Percentiles rank a stretch among this genome's conserved stretches.
Conservation (phyloP, 2,797 vertebrate genomes). For the Hydrolagus colliei region DNA sequence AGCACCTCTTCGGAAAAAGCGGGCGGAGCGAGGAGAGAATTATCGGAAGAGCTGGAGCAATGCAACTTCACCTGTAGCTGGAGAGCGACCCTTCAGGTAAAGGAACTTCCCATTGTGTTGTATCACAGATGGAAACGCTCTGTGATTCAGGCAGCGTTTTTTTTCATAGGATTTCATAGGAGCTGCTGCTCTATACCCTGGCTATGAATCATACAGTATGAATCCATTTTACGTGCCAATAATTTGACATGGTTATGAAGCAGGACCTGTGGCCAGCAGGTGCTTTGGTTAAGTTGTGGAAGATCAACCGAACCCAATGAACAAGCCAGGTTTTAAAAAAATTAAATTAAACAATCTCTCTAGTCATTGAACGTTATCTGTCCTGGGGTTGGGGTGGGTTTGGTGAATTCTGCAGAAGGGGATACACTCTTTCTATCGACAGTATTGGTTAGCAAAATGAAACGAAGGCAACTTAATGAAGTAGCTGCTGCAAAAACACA, state of each 20-base stretch:
- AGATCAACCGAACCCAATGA: not conserved
- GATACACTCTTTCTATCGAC: not conserved
- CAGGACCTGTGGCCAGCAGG: not conserved
- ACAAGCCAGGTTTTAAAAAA: no score
- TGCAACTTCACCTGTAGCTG: slow-evolving; percentile 76
- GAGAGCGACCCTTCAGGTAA: slow-evolving; percentile 86
- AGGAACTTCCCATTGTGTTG: slow-evolving; percentile 30
- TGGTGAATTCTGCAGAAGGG: not conserved
- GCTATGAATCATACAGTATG: not conserved
- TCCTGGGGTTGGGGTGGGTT: no score
- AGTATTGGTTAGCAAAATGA: not conserved
- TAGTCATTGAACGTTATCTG: no score
- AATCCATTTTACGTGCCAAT: not conserved
- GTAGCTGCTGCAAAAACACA: not conserved
- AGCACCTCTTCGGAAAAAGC: slow-evolving; percentile 71
- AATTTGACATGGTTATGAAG: not conserved
- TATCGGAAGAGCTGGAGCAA: slow-evolving; percentile 88
- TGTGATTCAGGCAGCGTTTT: not conserved
- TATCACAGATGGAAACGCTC: not conserved
- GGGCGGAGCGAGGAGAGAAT: slow-evolving; percentile 59
- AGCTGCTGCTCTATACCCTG: not conserved
- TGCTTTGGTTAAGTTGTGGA: not conserved
- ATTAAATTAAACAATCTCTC: no score
- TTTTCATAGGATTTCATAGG: not conserved
- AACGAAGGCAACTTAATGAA: not conserved